Conservation (phyloP, 2,113 vertebrate genomes). For the Micromys minutus region DNA sequence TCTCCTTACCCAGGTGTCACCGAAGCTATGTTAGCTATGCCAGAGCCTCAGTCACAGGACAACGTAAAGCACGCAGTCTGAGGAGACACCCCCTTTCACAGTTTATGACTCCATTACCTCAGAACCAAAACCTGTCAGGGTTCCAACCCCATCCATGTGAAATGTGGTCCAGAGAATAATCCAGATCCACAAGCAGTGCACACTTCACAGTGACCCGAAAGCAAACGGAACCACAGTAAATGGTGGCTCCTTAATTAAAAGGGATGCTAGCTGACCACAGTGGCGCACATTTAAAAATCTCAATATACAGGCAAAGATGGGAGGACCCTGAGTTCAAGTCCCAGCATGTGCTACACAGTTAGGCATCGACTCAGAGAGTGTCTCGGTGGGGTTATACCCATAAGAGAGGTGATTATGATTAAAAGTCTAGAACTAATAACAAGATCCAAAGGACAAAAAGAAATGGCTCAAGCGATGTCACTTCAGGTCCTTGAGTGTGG, state of each 20-base stretch:
- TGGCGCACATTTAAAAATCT: not conserved
- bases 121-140: conserved; percentile 30
- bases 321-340: not conserved
- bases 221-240: not conserved
- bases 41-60: conserved; percentile 7
- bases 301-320: not conserved
- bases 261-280: not conserved
- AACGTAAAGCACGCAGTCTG: conserved; percentile 2
- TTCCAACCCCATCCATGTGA: not conserved
- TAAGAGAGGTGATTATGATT: not conserved
- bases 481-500: not conserved
- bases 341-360: not conserved
- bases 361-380: not conserved
- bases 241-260: not conserved
- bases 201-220: not conserved
- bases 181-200: conserved; percentile 12
- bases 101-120: not conserved
- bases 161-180: not conserved
- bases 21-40: not conserved
- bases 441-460: not conserved
- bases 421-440: not conserved
- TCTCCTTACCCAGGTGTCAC: conserved; percentile 21
- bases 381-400: not conserved
- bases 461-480: not conserved
- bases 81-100: not conserved